Base-by-base conservation (phyloP, 2,888 invertebrate genomes). In the Apodemia duryi region DNA sequence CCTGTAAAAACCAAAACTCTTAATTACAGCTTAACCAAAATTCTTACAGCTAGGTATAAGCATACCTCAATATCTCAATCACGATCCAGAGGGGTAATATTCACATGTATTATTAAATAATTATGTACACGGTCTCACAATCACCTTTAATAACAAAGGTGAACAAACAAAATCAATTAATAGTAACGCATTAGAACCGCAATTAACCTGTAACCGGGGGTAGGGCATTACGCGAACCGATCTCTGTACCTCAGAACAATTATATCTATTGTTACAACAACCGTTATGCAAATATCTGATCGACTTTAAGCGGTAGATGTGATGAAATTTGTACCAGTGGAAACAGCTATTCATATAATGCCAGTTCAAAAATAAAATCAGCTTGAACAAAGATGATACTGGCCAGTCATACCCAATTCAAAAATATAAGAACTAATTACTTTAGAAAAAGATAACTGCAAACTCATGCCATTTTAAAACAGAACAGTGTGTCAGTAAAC, bases 91-190 rank as follows among this genome's bases (percentile, higher is more conserved):
- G 9, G 1, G 43, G 2, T 38, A 38, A 38, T 43, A 11, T 43
- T 2, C 11, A 43, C 43, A 11, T 43, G 62, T 63, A 63, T 61
- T 41, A 65, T 65, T 65, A 63, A 54, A 54, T 54, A 29, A 54
- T 54, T 54, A 54, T 28, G 54, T 57, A 57, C 57, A 13, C 9
- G 57, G 32, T 32, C 32, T 32, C 32, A 61, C 43, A 61, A 49
- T 62, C 61, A 49, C 63, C 61, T 64, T 66, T 64, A 64, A 66
- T 63, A 69, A 67, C 67, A 70, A 68, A 69, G 66, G 69, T 66
- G 52, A 51, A 71, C 67, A 68, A 69, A 81, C 81, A 79, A 84
- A 86, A 88, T 88, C 87, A 86, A 88, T 87, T 86, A 86, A 84
- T 83, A 84, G 81, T 82, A 80, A 71, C 75, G 73, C 76, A 82